Evolutionary conservation across 2,888 invertebrate species (phyloP).

Genomic region (Amblyjoppa fuscipennis): DNA sequence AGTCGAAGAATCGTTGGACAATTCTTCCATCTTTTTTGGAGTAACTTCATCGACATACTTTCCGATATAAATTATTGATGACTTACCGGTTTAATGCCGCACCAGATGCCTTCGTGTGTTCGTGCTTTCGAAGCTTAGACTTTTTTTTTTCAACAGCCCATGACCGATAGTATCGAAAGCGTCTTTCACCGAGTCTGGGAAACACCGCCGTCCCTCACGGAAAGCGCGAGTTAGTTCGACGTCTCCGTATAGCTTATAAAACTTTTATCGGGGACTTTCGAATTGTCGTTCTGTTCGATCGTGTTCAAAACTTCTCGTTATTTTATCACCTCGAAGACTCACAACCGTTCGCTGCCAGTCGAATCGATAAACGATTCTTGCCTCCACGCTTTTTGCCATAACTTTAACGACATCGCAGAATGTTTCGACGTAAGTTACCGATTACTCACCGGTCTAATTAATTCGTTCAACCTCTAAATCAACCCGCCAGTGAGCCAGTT

Average conservation of each 20-base stretch:
- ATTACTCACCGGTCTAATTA: too few relatives aligned
- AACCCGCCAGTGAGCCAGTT: not conserved
- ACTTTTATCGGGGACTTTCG: slow-evolving; percentile 33
- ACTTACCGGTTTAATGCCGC: too few relatives aligned
- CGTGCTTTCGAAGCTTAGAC: too few relatives aligned
- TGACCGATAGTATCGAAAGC: not conserved
- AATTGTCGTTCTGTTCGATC: slow-evolving; percentile 21
- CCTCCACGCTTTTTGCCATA: too few relatives aligned
- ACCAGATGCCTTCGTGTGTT: too few relatives aligned
- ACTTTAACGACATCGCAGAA: too few relatives aligned
- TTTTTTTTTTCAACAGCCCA: too few relatives aligned
- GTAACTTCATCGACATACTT: too few relatives aligned
- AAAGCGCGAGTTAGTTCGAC: not conserved
- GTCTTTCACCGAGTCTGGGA: not conserved
- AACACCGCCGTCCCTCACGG: not conserved
- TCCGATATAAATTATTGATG: too few relatives aligned
- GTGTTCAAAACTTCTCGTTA: not conserved
- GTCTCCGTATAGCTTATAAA: slow-evolving; percentile 20
- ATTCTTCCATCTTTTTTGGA: too few relatives aligned
- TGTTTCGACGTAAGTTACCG: too few relatives aligned
- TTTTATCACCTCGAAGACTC: not conserved
- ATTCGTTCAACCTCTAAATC: too few relatives aligned
- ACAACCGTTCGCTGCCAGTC: not conserved
- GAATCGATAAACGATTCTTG: not conserved
- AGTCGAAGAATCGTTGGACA: not conserved